Evolutionary conservation across 2,113 vertebrate genomes (phyloP).

Genomic region (Megaceryle torquata): DNA sequence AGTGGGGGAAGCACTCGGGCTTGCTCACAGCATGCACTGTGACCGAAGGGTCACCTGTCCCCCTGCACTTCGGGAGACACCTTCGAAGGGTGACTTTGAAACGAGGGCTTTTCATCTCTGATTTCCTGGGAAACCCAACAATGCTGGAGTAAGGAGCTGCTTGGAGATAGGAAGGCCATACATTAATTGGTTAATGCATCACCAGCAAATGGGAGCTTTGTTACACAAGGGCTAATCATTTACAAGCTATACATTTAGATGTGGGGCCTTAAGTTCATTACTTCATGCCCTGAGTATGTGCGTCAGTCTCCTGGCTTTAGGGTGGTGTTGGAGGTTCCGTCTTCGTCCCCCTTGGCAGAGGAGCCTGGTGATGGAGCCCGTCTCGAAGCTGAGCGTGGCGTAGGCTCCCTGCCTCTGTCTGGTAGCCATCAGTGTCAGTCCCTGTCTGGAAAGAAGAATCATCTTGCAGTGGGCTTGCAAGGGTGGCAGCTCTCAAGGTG

Average conservation of each 20-base stretch:
- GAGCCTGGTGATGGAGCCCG: rapidly evolving
- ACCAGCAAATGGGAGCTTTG: not conserved
- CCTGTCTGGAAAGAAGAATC: not conserved
- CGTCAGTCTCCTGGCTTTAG: rapidly evolving
- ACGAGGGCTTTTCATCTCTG: not conserved
- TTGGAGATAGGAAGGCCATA: not conserved
- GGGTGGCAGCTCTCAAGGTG: rapidly evolving
- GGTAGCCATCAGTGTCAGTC: not conserved
- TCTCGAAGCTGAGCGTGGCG: rapidly evolving
- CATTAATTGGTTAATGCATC: not conserved
- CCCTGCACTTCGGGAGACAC: not conserved
- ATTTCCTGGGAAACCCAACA: not conserved
- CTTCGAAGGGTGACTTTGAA: not conserved
- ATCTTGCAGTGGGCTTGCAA: rapidly evolving
- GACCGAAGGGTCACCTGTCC: not conserved
- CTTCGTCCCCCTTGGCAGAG: not conserved
- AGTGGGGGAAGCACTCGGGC: not conserved
- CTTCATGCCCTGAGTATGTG: not conserved
- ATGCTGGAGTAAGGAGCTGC: not conserved
- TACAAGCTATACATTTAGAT: not conserved
- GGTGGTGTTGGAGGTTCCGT: not conserved
- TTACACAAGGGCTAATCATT: not conserved
- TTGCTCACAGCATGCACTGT: not conserved
- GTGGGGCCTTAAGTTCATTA: not conserved
- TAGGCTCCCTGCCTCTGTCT: not conserved